Base-by-base conservation (phyloP, 1,140 invertebrate genomes). In the Eueides isabella region DNA sequence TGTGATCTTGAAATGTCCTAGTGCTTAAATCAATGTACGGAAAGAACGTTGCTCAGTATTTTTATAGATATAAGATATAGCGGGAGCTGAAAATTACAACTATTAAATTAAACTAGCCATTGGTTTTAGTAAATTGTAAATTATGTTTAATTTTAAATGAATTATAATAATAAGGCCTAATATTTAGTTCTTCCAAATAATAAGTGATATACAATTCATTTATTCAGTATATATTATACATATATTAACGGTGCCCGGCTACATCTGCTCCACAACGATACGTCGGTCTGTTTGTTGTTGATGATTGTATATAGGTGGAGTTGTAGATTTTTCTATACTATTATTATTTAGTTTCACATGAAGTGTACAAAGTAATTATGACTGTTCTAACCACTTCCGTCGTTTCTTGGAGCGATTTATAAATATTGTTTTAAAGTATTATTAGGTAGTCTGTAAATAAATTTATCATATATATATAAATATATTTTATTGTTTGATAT, bases 351-450 rank as follows among this genome's bases (percentile, higher is more conserved):
- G 83, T 90, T 90, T 90, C 84, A 87, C 83, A 76, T 84, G 74
- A 82, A 83, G 79, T 92, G 90, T 92, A 92, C 90, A 92, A 92
- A 92, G 83, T 89, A 88, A 82, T 85, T 85, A 85, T 75, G 82
- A 85, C 85, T 82, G 79, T 85, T 89, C 85, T 77, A 75, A 80
- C 72, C 82, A 65, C 63, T 19, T 74, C 80, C 79, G 79, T 85
- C 82, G 80, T 83, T 81, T 80, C 72, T 76, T 90, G 81, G 84
- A 81, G 80, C 76, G 77, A 89, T 88, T 80, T 91, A 90, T 91
- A 90, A 90, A 91, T 91, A 90, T 90, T 89, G 86, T 92, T 92
- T 88, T 86, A 89, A 90, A 91, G 88, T 92, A 91, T 92, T 91
- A 90, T 90, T 91, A 92, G 89, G 84, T 69, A 85, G 91, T 83